Percentiles rank a stretch among this genome's conserved stretches.
phyloP scores from a whole-genome alignment of 2,888 invertebrate species.

The Lasioglossum lativentre region DNA sequence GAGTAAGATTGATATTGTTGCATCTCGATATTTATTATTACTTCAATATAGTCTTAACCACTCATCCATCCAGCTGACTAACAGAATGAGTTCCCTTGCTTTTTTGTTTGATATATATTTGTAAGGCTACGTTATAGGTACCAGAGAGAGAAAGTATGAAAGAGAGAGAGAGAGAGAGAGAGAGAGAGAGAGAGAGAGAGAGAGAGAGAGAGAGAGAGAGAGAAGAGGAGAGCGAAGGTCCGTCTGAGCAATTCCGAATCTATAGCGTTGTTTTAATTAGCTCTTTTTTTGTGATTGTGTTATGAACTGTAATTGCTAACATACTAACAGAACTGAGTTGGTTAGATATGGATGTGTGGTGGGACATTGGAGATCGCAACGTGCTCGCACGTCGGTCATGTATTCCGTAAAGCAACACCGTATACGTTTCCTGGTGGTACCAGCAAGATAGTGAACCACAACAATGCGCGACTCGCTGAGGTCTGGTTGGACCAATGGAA shows the following conservation, averaged over 20 bases:
- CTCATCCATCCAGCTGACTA: slow-evolving; percentile 84
- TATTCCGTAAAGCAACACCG: slow-evolving; percentile 98
- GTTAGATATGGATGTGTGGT: slow-evolving; percentile 99
- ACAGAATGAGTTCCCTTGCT: slow-evolving; percentile 75
- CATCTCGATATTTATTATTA: slow-evolving; percentile 39
- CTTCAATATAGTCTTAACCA: slow-evolving; percentile 78
- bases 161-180: neutral
- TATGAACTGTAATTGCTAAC: slow-evolving; percentile 73
- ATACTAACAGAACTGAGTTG: slow-evolving; percentile 84
- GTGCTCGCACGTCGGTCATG: slow-evolving; percentile 98
- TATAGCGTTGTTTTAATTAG: slow-evolving; percentile 30
- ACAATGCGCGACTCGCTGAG: slow-evolving; percentile 98
- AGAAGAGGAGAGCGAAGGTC: slow-evolving; percentile 37
- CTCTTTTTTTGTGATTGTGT: slow-evolving; percentile 49
- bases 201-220: slow-evolving; percentile 50
- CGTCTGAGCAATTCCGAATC: slow-evolving; percentile 46
- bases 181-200: neutral
- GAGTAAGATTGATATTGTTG: slow-evolving; percentile 38
- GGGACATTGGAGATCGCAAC: slow-evolving; percentile 97
- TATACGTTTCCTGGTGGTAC: slow-evolving; percentile 99
- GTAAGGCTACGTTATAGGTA: slow-evolving; percentile 73
- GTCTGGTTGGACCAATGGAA: slow-evolving; percentile 99
- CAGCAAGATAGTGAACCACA: slow-evolving; percentile 98
- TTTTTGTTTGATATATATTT: slow-evolving; percentile 47
- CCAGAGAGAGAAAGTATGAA: slow-evolving; percentile 51